A percentile compares a stretch with the other conserved stretches of the same genome.
Conservation (phyloP, 1,140 invertebrate genomes). For the Cydia fagiglandana region DNA sequence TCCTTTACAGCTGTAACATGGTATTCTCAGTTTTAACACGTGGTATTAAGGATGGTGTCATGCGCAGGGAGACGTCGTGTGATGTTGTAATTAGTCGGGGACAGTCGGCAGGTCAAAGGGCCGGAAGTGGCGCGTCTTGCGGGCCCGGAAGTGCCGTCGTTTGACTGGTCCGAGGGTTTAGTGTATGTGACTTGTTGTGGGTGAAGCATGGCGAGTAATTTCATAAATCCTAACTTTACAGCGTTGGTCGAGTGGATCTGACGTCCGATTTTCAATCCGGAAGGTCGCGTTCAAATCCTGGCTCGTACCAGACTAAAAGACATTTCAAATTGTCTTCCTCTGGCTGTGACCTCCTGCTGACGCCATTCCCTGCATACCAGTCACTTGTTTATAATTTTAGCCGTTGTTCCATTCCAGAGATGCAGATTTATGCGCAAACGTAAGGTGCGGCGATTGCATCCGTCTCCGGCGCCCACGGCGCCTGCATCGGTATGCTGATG, state of each 20-base stretch:
- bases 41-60: constrained; percentile 37
- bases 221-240: background rate
- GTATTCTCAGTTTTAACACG: constrained; percentile 40
- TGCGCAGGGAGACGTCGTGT: constrained; percentile 35
- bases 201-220: background rate
- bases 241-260: background rate
- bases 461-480: constrained; percentile 9
- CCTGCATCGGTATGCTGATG: too few species aligned
- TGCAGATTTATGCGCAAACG: constrained; percentile 14
- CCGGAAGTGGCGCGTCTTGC: constrained; percentile 63
- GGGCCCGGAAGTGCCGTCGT: constrained; percentile 46
- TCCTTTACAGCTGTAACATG: constrained; percentile 34
- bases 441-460: constrained; percentile 11
- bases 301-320: too few species aligned
- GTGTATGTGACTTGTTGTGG: background rate
- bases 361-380: too few species aligned
- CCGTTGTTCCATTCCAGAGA: background rate
- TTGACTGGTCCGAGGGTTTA: constrained; percentile 35
- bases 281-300: too few species aligned
- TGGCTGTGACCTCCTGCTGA: too few species aligned
- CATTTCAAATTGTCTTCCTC: too few species aligned
- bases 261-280: too few species aligned
- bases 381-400: too few species aligned
- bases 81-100: constrained; percentile 60
- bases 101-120: constrained; percentile 65